Conservation (phyloP, 35 echinoderm and acorn worm genomes). For the Heliocidaris erythrogramma region DNA sequence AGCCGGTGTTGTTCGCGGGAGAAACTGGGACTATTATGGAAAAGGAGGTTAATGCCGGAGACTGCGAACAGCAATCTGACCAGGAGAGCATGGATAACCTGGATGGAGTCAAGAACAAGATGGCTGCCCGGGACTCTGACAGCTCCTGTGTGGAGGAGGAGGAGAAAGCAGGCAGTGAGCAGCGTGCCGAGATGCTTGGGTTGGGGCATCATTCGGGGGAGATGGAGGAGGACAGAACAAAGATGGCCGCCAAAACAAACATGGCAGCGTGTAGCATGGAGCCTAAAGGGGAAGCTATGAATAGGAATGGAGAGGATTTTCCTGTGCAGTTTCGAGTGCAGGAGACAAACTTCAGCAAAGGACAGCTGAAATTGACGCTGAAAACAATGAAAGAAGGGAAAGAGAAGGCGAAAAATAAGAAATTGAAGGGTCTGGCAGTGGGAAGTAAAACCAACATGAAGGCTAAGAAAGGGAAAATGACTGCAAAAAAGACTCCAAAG, state of each 20-base stretch:
- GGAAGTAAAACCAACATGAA: not conserved
- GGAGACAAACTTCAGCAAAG: constrained; percentile 67
- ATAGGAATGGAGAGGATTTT: not conserved
- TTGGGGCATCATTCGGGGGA: not conserved
- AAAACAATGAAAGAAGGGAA: constrained; percentile 49
- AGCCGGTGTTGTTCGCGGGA: not conserved
- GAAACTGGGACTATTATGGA: constrained; percentile 5
- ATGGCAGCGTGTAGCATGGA: not conserved
- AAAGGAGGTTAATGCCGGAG: not conserved
- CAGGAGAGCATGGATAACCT: not conserved
- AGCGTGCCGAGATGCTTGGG: not conserved
- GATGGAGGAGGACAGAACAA: not conserved
- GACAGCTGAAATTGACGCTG: constrained; percentile 62
- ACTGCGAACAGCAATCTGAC: not conserved
- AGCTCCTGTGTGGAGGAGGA: not conserved
- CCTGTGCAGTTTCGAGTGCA: constrained; percentile 55
- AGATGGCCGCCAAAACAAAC: constrained; percentile 27
- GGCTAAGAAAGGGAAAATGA: not conserved
- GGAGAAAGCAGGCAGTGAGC: constrained; percentile 8
- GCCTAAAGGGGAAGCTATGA: not conserved
- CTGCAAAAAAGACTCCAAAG: not conserved
- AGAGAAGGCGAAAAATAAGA: not conserved
- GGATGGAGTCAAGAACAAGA: not conserved
- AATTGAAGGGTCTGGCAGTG: not conserved
- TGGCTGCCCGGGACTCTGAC: not conserved